phyloP scores from a whole-genome alignment of 2,888 invertebrate genomes.

The Xestia c-nigrum region DNA sequence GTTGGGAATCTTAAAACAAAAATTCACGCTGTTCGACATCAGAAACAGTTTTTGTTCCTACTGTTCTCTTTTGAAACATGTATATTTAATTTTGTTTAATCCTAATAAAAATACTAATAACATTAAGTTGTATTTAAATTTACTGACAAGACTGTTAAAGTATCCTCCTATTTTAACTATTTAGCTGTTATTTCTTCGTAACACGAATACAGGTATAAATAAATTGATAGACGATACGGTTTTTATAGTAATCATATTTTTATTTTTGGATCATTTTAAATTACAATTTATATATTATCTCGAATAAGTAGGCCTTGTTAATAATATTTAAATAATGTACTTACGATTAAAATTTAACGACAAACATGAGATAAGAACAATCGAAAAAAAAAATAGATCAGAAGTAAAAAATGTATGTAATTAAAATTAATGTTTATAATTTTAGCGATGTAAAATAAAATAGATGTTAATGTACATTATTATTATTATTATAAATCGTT shows the following conservation, averaged over 20 bases:
- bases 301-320: conserved; percentile 83
- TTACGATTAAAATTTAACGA: conserved; percentile 78
- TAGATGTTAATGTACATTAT: conserved; percentile 85
- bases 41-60: conserved; percentile 60
- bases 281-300: conserved; percentile 82
- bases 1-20: conserved; percentile 34
- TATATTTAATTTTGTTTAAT: conserved; percentile 83
- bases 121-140: conserved; percentile 88
- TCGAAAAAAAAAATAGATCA: conserved; percentile 75
- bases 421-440: conserved; percentile 84
- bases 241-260: conserved; percentile 76
- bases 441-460: conserved; percentile 84
- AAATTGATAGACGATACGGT: conserved; percentile 71
- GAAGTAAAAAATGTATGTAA: conserved; percentile 79
- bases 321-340: conserved; percentile 81
- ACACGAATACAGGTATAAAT: conserved; percentile 55
- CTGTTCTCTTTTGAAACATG: conserved; percentile 76
- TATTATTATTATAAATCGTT: conserved; percentile 78
- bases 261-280: conserved; percentile 86
- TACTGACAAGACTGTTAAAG: conserved; percentile 72
- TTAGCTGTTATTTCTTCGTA: conserved; percentile 49
- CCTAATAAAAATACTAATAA: conserved; percentile 86
- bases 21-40: conserved; percentile 41
- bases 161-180: conserved; percentile 56
- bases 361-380: conserved; percentile 81